These are phyloP conservation scores for Drosophila paulistorum DNA, from an alignment of 1,140 invertebrate species.

Conservation along the genomic window DNA sequence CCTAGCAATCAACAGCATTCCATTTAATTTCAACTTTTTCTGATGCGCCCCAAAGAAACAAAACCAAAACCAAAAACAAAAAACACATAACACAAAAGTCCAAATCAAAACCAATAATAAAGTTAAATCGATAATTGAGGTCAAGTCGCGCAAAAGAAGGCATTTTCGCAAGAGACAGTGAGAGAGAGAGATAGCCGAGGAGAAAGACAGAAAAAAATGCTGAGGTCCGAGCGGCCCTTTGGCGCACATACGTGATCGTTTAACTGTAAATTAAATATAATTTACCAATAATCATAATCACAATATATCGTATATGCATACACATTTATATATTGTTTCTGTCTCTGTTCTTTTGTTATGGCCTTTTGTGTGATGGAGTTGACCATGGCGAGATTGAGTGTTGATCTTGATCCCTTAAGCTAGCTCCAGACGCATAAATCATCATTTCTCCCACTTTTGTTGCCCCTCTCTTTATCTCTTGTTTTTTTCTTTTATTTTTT, in stretches of 20 bases:
- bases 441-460: slow-evolving; percentile 26
- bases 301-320: slow-evolving; percentile 43
- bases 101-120: slow-evolving; percentile 83
- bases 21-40: slow-evolving; percentile 74
- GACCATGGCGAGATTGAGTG: slow-evolving; percentile 36
- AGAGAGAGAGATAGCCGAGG: background rate
- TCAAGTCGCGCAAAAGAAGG: slow-evolving; percentile 52
- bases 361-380: slow-evolving; percentile 29
- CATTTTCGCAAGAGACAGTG: slow-evolving; percentile 29
- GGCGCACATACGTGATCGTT: slow-evolving; percentile 79
- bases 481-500: slow-evolving; percentile 17
- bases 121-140: slow-evolving; percentile 83
- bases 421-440: slow-evolving; percentile 75
- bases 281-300: slow-evolving; percentile 83
- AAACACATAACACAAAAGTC: slow-evolving; percentile 42
- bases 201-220: slow-evolving; percentile 22
- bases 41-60: slow-evolving; percentile 54
- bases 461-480: background rate
- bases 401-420: slow-evolving; percentile 69
- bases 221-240: slow-evolving; percentile 36
- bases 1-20: slow-evolving; percentile 78
- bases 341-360: slow-evolving; percentile 20
- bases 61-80: background rate
- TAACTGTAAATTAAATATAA: slow-evolving; percentile 83
- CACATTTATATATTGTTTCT: slow-evolving; percentile 52